phyloP scores from a whole-genome alignment of 1,140 invertebrate genomes.

The Pogonognathellus flavescens region DNA sequence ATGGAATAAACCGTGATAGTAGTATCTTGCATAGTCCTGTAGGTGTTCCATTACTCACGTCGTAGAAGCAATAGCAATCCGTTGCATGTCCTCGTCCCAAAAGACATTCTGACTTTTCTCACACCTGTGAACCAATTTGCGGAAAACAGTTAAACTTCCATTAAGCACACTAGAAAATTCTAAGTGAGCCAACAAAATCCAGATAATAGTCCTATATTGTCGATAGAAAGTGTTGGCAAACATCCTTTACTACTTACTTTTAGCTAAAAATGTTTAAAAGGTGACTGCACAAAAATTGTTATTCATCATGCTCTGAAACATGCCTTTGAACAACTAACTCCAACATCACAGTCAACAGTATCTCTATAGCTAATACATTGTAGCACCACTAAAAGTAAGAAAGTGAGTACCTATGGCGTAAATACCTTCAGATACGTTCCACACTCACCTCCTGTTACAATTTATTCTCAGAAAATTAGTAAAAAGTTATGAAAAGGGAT shows the following conservation, averaged over 20 bases:
- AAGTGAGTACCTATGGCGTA: too few relatives aligned
- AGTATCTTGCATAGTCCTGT: too few relatives aligned
- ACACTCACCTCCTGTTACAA: background rate
- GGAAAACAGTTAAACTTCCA: constrained; percentile 43
- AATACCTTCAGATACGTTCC: too few relatives aligned
- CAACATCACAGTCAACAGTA: too few relatives aligned
- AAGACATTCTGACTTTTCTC: constrained; percentile 20
- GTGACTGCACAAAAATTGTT: too few relatives aligned
- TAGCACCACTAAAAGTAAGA: background rate
- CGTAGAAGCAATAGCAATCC: too few relatives aligned
- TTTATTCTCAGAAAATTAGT: constrained; percentile 28
- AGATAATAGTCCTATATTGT: background rate
- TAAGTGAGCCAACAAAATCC: background rate
- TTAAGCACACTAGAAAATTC: background rate
- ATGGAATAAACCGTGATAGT: too few relatives aligned
- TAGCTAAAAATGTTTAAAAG: too few relatives aligned
- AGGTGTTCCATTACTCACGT: constrained; percentile 1
- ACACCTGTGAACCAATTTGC: constrained; percentile 42
- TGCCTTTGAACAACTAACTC: too few relatives aligned
- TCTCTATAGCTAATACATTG: too few relatives aligned
- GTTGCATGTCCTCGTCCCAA: background rate
- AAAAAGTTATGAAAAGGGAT: constrained; percentile 31
- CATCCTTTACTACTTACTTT: too few relatives aligned
- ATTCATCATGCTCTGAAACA: too few relatives aligned
- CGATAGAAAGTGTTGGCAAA: constrained; percentile 8